These are phyloP conservation scores for Podarcis muralis DNA, from an alignment of 2,113 vertebrate species.

Conservation along the genomic window DNA sequence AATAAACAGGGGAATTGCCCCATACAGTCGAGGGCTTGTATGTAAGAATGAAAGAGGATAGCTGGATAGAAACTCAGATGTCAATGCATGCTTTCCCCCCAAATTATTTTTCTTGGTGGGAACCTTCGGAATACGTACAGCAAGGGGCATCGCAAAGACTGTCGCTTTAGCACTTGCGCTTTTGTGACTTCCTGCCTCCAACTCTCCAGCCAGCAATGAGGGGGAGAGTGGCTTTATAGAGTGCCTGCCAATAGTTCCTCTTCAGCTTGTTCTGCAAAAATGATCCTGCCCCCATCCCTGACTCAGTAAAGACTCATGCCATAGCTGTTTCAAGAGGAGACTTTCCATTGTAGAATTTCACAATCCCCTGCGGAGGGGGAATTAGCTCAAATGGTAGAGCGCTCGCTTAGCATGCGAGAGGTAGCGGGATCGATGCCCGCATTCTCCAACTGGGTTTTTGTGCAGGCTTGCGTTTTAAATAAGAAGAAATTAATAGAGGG, in stretches of 20 bases:
- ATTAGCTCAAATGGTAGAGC: slow-evolving; percentile 79
- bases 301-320: too few relatives aligned
- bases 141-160: neutral
- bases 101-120: neutral
- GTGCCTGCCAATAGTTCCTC: too few relatives aligned
- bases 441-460: slow-evolving; percentile 70
- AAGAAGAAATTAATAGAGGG: too few relatives aligned
- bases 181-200: too few relatives aligned
- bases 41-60: neutral
- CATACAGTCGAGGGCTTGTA: neutral
- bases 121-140: neutral
- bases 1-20: neutral
- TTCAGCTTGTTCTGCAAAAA: too few relatives aligned
- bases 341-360: too few relatives aligned
- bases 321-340: too few relatives aligned
- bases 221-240: too few relatives aligned
- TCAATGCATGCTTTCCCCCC: too few relatives aligned
- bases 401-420: slow-evolving; percentile 85
- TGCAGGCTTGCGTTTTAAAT: too few relatives aligned
- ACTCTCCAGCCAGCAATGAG: too few relatives aligned
- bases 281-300: too few relatives aligned
- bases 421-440: slow-evolving; percentile 83
- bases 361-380: neutral
- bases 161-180: neutral
- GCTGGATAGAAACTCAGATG: neutral